Conservation (phyloP, 2,888 invertebrate species). For the Chrysotoxum bicinctum region DNA sequence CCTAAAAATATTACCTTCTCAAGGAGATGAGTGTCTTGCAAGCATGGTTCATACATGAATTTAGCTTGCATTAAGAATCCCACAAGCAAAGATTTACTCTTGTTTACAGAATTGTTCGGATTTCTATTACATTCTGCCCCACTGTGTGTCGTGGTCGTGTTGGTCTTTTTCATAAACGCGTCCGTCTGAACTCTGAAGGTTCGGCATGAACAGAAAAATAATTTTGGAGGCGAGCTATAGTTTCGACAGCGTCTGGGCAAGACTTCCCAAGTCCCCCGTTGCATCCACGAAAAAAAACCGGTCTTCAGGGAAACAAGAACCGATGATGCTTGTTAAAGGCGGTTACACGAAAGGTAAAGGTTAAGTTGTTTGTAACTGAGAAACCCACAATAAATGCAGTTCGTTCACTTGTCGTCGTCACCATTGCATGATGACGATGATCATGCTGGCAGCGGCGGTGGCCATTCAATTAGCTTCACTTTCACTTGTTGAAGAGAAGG, state of each 20-base stretch:
- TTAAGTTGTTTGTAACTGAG: conserved; percentile 66
- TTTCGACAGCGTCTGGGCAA: conserved; percentile 4
- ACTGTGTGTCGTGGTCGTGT: neutral
- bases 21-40: no score
- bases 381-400: conserved; percentile 68
- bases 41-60: no score
- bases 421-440: conserved; percentile 20
- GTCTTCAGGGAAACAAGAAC: conserved; percentile 27
- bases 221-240: conserved; percentile 21
- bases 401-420: conserved; percentile 67
- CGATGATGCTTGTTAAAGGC: conserved; percentile 58
- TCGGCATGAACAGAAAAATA: conserved; percentile 44
- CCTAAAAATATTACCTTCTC: no score
- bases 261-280: neutral
- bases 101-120: neutral
- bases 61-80: no score
- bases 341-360: conserved; percentile 68
- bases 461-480: conserved; percentile 71
- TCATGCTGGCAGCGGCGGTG: conserved; percentile 34
- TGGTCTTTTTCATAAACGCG: neutral
- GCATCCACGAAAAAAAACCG: neutral
- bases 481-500: conserved; percentile 65
- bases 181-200: conserved; percentile 20
- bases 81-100: no score
- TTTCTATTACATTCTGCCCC: neutral